Percentiles rank a stretch among this genome's conserved stretches.
These are phyloP conservation scores for Peromyscus polionotus DNA, from an alignment of 2,113 vertebrate species.

Conservation along the genomic window DNA sequence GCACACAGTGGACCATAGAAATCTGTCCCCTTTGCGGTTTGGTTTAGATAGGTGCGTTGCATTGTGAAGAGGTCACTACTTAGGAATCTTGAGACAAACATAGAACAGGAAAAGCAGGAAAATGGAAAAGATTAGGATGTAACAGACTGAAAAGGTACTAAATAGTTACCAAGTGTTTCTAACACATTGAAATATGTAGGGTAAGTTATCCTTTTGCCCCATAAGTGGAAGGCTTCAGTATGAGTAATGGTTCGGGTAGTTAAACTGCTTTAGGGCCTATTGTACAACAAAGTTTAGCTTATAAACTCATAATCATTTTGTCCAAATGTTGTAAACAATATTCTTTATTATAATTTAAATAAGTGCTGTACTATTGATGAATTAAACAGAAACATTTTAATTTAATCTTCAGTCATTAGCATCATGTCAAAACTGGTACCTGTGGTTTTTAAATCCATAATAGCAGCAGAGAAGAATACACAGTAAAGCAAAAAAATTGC, in stretches of 20 bases:
- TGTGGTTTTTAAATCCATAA: constrained; percentile 58
- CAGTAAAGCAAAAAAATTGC: not conserved
- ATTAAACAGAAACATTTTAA: constrained; percentile 64
- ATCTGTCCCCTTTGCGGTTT: not conserved
- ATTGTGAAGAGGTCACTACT: not conserved
- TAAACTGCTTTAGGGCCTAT: not conserved
- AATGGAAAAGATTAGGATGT: not conserved
- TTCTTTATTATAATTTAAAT: constrained; percentile 42
- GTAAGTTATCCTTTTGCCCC: not conserved
- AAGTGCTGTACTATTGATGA: not conserved
- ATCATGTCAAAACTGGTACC: constrained; percentile 17
- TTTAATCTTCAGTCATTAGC: constrained; percentile 53
- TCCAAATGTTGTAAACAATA: constrained; percentile 17
- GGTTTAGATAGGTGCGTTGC: not conserved
- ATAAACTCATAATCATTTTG: constrained; percentile 41
- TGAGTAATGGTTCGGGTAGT: not conserved
- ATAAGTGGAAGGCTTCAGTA: not conserved
- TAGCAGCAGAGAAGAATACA: constrained; percentile 18
- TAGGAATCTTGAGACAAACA: not conserved
- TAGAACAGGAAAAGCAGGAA: not conserved
- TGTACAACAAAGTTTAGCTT: constrained; percentile 29
- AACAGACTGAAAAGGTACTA: not conserved
- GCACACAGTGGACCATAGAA: not conserved
- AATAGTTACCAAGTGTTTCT: not conserved
- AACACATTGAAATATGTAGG: not conserved